Conservation (phyloP, 2,888 invertebrate genomes). For the Drosophila vallismaia region DNA sequence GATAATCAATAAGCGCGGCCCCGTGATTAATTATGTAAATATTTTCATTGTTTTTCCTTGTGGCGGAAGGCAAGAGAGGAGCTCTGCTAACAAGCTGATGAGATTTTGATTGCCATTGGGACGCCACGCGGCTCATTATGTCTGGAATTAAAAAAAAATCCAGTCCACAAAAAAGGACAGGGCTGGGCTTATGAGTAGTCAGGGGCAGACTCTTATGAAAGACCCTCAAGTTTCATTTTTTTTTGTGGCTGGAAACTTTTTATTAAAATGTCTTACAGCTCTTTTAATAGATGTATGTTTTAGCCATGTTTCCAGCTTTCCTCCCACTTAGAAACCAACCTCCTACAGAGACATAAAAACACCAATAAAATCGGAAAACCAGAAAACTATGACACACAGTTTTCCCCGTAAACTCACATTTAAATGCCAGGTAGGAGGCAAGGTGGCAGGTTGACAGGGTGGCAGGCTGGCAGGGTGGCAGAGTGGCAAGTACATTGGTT, state of each 20-base stretch:
- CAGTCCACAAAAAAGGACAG: background rate
- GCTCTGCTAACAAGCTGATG: slow-evolving; percentile 58
- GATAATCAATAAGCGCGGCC: slow-evolving; percentile 62
- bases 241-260: background rate
- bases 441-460: background rate
- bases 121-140: slow-evolving; percentile 36
- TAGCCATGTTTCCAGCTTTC: slow-evolving; percentile 12
- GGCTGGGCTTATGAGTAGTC: background rate
- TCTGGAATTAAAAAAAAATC: slow-evolving; percentile 30
- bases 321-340: background rate
- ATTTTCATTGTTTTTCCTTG: slow-evolving; percentile 30
- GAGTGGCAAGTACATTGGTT: slow-evolving; percentile 3
- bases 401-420: slow-evolving; percentile 52
- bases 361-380: slow-evolving; percentile 3
- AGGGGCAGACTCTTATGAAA: background rate
- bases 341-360: slow-evolving; percentile 22
- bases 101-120: slow-evolving; percentile 65
- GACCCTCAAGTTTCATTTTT: background rate
- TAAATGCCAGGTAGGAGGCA: slow-evolving; percentile 58
- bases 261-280: background rate
- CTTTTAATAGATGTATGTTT: background rate
- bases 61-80: background rate
- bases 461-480: too few relatives aligned
- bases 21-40: slow-evolving; percentile 69
- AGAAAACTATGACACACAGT: slow-evolving; percentile 30